Evolutionary conservation across 2,888 invertebrate species (phyloP), one percentile per base, ranked within the genome.

Genomic region (Petrolisthes cinctipes): DNA sequence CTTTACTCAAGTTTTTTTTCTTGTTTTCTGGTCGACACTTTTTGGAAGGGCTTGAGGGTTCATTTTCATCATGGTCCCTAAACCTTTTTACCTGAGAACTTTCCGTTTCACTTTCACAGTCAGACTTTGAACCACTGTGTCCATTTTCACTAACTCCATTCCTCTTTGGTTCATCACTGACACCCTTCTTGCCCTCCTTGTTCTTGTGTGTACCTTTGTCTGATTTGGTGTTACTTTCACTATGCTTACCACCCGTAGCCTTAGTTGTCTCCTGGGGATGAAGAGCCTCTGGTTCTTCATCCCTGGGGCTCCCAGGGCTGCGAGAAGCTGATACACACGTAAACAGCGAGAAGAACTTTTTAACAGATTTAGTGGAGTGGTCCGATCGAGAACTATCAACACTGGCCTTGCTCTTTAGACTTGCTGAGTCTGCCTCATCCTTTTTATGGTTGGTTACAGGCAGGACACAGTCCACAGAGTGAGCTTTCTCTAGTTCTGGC

Each of bases 301-400:
- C 85, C 20, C 85, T 85, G 0, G 89, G 89, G 54, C 85, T 89
- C 14, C 87, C 89, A 9, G 89, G 89, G 76, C 87, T 89, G 4
- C 82, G 85, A 17, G 89, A 57, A 11, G 86, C 84, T 11, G 87
- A 85, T 4, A 89, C 89, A 76, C 89, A 89, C n/a, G 89, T 87
- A 82, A 89, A 89, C 20, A 89, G 79, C 1, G 89, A 87, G 37
- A 89, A 80, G 56, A 89, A 54, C n/a, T 88, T 85, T 51, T 89
- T 89, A 80, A 89, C 75, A 14, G 89, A 89, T 54, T 85, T 89
- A 3, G 87, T 87, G 37, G 89, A 89, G 23, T 80, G 79, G 61
- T 89, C 89, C n/a, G 89, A 89, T 5, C 83, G 76, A 20, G 57
- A 76, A 54, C 89, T 89, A 17, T 89, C 89, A 37, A 89, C 85